Percentiles rank a stretch among this genome's conserved stretches.
Conservation (phyloP, 1,140 invertebrate genomes). For the Diorhabda elongata region DNA sequence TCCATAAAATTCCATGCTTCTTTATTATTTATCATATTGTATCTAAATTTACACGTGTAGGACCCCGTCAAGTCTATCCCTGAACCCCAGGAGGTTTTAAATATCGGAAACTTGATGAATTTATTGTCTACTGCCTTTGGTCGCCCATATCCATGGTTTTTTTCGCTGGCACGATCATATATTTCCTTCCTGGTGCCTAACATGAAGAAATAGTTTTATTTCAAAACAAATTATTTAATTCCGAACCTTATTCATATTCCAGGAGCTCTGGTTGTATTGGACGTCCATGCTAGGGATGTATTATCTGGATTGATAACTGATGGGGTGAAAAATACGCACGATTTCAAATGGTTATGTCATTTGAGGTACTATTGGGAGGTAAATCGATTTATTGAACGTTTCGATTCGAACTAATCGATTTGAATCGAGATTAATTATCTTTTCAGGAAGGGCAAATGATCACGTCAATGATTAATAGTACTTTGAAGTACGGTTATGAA, state of each 20-base stretch:
- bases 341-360: conserved; percentile 88
- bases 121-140: too few species aligned
- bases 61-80: too few species aligned
- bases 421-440: neutral
- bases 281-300: conserved; percentile 90
- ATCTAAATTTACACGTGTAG: too few species aligned
- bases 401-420: neutral
- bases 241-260: conserved; percentile 24
- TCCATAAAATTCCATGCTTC: too few species aligned
- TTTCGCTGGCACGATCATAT: too few species aligned
- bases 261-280: conserved; percentile 85
- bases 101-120: too few species aligned
- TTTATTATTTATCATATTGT: too few species aligned
- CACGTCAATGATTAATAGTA: conserved; percentile 90
- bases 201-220: too few species aligned
- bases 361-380: conserved; percentile 94
- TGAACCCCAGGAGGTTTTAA: too few species aligned
- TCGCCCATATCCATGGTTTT: too few species aligned
- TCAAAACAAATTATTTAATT: too few species aligned
- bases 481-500: conserved; percentile 89
- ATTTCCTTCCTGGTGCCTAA: too few species aligned
- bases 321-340: conserved; percentile 65
- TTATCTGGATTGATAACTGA: conserved; percentile 66
- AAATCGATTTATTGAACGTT: conserved; percentile 34
- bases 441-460: conserved; percentile 62